These are phyloP conservation scores for Thunnus maccoyii DNA, from an alignment of 2,113 vertebrate species.

Conservation along the genomic window DNA sequence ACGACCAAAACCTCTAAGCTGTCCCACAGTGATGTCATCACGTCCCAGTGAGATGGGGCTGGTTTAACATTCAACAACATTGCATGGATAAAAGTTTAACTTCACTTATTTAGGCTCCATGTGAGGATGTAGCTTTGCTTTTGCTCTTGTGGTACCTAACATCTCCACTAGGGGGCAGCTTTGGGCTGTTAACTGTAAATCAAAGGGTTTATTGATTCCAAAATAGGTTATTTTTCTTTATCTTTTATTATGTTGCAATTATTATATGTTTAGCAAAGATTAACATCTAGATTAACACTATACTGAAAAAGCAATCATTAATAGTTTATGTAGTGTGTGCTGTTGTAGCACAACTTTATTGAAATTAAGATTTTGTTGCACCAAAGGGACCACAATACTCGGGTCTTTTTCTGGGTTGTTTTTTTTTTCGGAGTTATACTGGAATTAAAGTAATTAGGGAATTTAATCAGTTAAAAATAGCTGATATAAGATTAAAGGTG, in stretches of 20 bases:
- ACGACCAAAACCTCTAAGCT: conserved; percentile 83
- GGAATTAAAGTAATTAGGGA: conserved; percentile 10
- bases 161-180: conserved; percentile 59
- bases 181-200: conserved; percentile 13
- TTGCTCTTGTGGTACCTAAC: conserved; percentile 34
- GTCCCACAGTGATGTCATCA: conserved; percentile 78
- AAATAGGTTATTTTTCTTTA: background rate
- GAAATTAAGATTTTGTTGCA: conserved; percentile 17
- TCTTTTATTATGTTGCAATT: conserved; percentile 4
- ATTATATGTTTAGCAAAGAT: background rate
- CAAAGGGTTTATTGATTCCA: background rate
- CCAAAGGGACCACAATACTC: conserved; percentile 29
- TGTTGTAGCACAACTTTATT: conserved; percentile 20
- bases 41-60: background rate
- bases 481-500: background rate
- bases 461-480: background rate
- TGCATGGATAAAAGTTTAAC: background rate
- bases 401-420: background rate
- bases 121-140: background rate
- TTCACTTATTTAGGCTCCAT: background rate
- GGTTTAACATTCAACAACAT: conserved; percentile 5
- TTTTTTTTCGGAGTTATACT: conserved; percentile 2
- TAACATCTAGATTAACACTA: background rate
- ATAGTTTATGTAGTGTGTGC: background rate
- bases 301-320: conserved; percentile 13